A percentile compares a stretch with the other conserved stretches of the same genome.
phyloP scores from a whole-genome alignment of 2,797 vertebrate genomes.

The Sebastes minor region DNA sequence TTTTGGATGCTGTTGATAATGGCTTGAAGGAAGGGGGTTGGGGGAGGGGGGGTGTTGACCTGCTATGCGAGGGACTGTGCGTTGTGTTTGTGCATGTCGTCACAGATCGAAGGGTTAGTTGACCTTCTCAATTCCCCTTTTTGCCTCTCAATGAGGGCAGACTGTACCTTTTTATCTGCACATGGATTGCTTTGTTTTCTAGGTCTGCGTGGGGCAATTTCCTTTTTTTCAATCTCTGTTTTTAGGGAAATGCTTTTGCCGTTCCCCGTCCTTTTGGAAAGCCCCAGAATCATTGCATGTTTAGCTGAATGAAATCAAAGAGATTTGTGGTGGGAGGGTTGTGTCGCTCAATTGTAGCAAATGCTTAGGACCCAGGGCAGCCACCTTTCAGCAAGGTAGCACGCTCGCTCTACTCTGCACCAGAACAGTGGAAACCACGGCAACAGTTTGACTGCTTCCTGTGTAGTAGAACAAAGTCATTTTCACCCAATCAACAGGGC shows the following conservation, averaged over 20 bases:
- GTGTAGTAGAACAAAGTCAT: constrained; percentile 63
- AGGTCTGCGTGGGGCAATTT: constrained; percentile 62
- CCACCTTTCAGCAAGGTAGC: constrained; percentile 58
- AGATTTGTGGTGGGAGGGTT: constrained; percentile 72
- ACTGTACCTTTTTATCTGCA: constrained; percentile 74
- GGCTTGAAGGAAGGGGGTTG: constrained; percentile 48
- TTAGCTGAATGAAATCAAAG: constrained; percentile 79
- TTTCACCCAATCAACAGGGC: constrained; percentile 77
- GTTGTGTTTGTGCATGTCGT: constrained; percentile 84
- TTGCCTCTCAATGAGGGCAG: constrained; percentile 64
- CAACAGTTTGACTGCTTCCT: constrained; percentile 69
- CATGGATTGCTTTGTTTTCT: constrained; percentile 71
- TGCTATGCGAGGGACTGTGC: constrained; percentile 75
- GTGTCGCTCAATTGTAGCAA: constrained; percentile 69
- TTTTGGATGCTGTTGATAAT: constrained; percentile 79
- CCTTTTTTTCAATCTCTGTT: constrained; percentile 60
- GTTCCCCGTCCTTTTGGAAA: constrained; percentile 57
- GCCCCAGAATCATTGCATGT: constrained; percentile 77
- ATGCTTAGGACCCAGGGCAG: constrained; percentile 71
- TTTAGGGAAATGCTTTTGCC: constrained; percentile 68
- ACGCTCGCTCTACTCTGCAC: constrained; percentile 53
- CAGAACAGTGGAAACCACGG: constrained; percentile 61
- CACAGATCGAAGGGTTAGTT: constrained; percentile 81
- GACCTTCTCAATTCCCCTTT: constrained; percentile 71
- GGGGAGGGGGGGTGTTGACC: constrained; percentile 40